phyloP scores from a whole-genome alignment of 2,888 invertebrate species.

The Arenicola marina region DNA sequence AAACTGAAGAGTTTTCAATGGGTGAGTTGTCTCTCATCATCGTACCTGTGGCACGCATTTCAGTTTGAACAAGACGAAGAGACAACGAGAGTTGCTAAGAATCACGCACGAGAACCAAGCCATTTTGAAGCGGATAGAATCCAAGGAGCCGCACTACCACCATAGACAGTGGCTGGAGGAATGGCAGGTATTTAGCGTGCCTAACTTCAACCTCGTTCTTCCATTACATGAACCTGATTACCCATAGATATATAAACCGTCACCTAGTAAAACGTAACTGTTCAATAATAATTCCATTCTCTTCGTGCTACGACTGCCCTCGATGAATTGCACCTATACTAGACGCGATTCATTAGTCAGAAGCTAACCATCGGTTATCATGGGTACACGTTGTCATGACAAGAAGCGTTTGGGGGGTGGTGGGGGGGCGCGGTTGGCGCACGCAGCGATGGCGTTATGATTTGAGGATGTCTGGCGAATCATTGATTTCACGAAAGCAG shows the following conservation, averaged over 20 bases:
- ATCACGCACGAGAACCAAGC: conserved; percentile 53
- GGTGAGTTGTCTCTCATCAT: background rate
- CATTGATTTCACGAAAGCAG: no score
- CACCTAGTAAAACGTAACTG: no score
- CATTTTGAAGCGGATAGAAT: conserved; percentile 46
- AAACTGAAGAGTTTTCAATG: background rate
- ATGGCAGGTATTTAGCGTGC: conserved; percentile 40
- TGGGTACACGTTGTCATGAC: no score
- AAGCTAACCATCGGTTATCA: no score
- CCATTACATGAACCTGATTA: background rate
- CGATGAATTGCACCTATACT: no score
- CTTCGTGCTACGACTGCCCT: no score
- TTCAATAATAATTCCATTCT: no score
- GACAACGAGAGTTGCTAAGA: conserved; percentile 48
- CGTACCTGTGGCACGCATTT: background rate
- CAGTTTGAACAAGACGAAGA: conserved; percentile 49
- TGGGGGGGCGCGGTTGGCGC: no score
- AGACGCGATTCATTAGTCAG: no score
- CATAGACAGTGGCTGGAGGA: conserved; percentile 40
- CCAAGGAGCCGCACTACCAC: conserved; percentile 46
- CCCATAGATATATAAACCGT: background rate
- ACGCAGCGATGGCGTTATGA: no score
- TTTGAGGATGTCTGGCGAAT: no score
- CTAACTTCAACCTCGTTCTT: background rate
- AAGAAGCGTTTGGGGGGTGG: no score